Percentiles rank a stretch among this genome's conserved stretches.
Evolutionary conservation across 2,113 vertebrate genomes (phyloP).

Genomic region (Corythaeola cristata): DNA sequence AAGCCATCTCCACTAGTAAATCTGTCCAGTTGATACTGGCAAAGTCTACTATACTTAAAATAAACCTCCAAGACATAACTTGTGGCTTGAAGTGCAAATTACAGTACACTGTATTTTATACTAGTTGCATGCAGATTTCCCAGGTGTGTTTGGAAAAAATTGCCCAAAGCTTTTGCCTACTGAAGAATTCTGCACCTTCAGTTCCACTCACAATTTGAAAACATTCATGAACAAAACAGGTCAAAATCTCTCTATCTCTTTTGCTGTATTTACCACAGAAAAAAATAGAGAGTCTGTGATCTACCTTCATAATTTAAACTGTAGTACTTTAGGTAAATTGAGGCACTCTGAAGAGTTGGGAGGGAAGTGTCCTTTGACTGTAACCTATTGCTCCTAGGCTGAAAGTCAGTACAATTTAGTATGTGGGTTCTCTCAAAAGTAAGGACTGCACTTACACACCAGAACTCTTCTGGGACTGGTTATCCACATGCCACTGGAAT

Average conservation of each 20-base stretch:
- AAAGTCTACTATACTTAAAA: neutral
- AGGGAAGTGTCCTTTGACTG: neutral
- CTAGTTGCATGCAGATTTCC: neutral
- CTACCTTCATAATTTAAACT: neutral
- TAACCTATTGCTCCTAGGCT: neutral
- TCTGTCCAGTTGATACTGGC: neutral
- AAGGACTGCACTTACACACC: neutral
- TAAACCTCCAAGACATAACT: neutral
- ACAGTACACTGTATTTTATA: neutral
- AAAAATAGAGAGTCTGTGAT: neutral
- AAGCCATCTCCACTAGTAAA: neutral
- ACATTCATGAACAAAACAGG: neutral
- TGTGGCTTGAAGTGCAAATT: neutral
- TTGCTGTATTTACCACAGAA: neutral
- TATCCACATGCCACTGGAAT: neutral
- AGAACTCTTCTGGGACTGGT: neutral
- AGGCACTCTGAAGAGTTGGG: neutral
- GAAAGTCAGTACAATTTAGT: neutral
- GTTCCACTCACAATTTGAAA: neutral
- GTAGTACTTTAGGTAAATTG: neutral
- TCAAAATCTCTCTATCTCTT: neutral
- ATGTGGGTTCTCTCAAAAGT: neutral
- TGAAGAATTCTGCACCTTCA: neutral
- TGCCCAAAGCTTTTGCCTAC: neutral
- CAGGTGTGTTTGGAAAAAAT: neutral